Evolutionary conservation across 2,797 vertebrate genomes (phyloP), one percentile per base, ranked within the genome.

Genomic region (Tadarida brasiliensis): DNA sequence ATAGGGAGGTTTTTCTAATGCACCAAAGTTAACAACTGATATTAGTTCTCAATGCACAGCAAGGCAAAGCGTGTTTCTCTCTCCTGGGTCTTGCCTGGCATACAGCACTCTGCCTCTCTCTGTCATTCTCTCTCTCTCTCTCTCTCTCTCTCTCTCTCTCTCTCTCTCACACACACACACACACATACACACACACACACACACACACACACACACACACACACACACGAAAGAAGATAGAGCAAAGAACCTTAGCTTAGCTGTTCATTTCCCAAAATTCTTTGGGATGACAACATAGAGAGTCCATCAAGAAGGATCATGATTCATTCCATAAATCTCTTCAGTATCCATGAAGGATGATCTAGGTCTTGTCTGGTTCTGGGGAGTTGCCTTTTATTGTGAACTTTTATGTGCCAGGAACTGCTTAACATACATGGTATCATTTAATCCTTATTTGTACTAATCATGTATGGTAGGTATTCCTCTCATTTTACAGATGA

Each of bases 401-500:
- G 51, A 86, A 91, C 54, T 56, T 84, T 49, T 61, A 24, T 54
- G 63, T 51, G 54, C 39, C 70, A 84, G 73, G 51, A 88, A 70
- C 47, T 49, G 51, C 77, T 59, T 74, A 74, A 92, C 33, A 33
- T 49, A 74, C 78, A 78, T 22, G 20, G 12, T 71, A 33, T 47
- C 20, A 26, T 33, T 76, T 73, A 78, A 65, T 39, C 44, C n/a
- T 87, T 35, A 57, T n/a, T n/a, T n/a, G n/a, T 15, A 59, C 84
- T 84, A 73, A 78, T 47, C 77, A 74, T n/a, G 7, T 20, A 39
- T 14, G 44, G 74, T 24, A 56, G 83, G 49, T 51, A 56, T 68
- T 15, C 80, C n/a, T 83, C 35, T 87, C 70, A 81, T 77, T 95
- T 95, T 76, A 81, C 47, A 90, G 77, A 67, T 7, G 77, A 90